Evolutionary conservation across 2,113 vertebrate genomes (phyloP), one percentile per base, ranked within the genome.

Genomic region (Hystrix cristata): DNA sequence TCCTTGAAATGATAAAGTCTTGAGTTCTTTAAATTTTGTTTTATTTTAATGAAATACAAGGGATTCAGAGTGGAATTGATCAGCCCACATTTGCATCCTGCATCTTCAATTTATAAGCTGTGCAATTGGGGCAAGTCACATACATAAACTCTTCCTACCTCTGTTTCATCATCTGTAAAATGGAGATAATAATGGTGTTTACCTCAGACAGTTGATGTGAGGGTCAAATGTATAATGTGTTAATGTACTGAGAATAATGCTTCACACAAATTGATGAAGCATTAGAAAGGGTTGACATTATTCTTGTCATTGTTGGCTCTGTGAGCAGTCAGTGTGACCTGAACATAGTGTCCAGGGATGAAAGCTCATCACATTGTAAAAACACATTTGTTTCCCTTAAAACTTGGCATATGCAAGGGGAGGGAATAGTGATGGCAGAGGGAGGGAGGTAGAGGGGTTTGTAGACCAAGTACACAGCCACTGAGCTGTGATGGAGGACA

Each of bases 361-460:
- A 31, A 65, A 43, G 43, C 10, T 23, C 1, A 1, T 9, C 6
- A 8, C 21, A 3, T 16, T 71, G 2, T 64, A 48, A 69, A 93
- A 80, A 64, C 0, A 1, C 1, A 0, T 31, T 38, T 48, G 3
- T 10, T 55, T 89, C n/a, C 23, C 3, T 0, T 48, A 48, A 48
- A 13, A 2, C 16, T 21, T 3, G 10, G 10, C 18, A 19, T 34
- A 34, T 81, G 91, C 12, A n/a, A 51, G 57, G 8, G 6, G 38
- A 38, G 7, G 15, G 34, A 19, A 4, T 38, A 80, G 7, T 0
- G 1, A 27, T 5, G 27, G 15, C 48, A 10, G 38, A 81, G 7
- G 29, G 11, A 59, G 46, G 34, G 5, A 21, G 43, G 21, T 0
- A 0, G 31, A 72, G 19, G 7, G 43, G 23, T 7, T 4, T 29